Evolutionary conservation across 2,888 invertebrate genomes (phyloP).

Genomic region (Deilephila porcellus): DNA sequence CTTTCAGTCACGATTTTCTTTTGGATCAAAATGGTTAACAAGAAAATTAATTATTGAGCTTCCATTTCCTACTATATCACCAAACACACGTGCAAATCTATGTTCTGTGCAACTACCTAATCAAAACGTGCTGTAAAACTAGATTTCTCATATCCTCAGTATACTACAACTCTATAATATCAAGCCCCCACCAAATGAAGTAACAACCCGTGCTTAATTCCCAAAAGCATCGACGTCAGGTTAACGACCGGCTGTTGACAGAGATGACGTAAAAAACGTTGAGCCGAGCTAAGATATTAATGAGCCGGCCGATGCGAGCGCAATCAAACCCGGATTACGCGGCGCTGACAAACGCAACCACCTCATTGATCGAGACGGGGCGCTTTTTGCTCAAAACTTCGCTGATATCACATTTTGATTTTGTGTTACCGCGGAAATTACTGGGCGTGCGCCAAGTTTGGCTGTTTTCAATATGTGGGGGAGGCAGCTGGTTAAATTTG

Average conservation of each 20-base stretch:
- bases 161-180: too few relatives aligned
- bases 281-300: slow-evolving; percentile 45
- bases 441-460: background rate
- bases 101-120: too few relatives aligned
- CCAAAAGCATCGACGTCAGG: background rate
- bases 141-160: too few relatives aligned
- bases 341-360: slow-evolving; percentile 50
- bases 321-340: slow-evolving; percentile 61
- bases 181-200: background rate
- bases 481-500: too few relatives aligned
- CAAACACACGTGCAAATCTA: too few relatives aligned
- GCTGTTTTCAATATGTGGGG: background rate
- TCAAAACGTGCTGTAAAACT: too few relatives aligned
- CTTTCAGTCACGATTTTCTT: too few relatives aligned
- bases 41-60: too few relatives aligned
- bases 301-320: slow-evolving; percentile 50
- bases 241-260: slow-evolving; percentile 1
- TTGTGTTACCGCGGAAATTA: background rate
- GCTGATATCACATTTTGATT: slow-evolving; percentile 13
- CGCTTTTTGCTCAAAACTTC: background rate
- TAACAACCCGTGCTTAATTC: background rate
- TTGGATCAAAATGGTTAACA: too few relatives aligned
- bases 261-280: slow-evolving; percentile 27
- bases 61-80: too few relatives aligned
- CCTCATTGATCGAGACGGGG: slow-evolving; percentile 15